Evolutionary conservation across 2,888 invertebrate species (phyloP), one percentile per base, ranked within the genome.

Genomic region (Cetonia aurata): DNA sequence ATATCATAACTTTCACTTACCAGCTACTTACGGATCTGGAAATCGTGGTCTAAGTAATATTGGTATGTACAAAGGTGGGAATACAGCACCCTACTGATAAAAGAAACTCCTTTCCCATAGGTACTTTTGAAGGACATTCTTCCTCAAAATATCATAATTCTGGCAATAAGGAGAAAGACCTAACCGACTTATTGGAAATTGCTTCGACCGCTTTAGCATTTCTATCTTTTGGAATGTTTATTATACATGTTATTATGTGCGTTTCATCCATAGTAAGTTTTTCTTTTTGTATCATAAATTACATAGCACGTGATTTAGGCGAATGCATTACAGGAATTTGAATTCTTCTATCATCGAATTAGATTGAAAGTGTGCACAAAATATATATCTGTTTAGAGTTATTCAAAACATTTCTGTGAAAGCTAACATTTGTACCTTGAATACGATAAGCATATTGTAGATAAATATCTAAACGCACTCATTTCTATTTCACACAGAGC

Each of bases 131-230:
- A 57, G 78, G 78, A n/a, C 75, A 80, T 67, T 77, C 81, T 0
- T 81, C 25, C 25, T 25, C 84, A 37, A 83, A 83, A 72, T 80
- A 82, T 71, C 81, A 84, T 72, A 77, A 80, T 31, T 76, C 77
- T n/a, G 72, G 78, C 31, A 78, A 80, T 50, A 81, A 89, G 72
- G 90, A 91, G 8, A 86, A 94, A 19, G 89, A 90, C 0, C 81
- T 94, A 25, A 88, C 88, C 9, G 92, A 94, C 76, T 87, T 95
- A 46, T 93, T 93, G 77, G 94, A 95, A 72, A 90, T 94, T 71
- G 93, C 93, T 0, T 85, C 94, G 25, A 94, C 94, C 0, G 93
- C 93, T 0, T 86, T 95, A 44, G 94, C 94, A 0, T 94, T 92
- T 79, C 82, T 94, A 9, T 92, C 94, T 0, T 95, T 95, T 77